phyloP scores from a whole-genome alignment of 2,797 vertebrate genomes.

The Darevskia nairensis region DNA sequence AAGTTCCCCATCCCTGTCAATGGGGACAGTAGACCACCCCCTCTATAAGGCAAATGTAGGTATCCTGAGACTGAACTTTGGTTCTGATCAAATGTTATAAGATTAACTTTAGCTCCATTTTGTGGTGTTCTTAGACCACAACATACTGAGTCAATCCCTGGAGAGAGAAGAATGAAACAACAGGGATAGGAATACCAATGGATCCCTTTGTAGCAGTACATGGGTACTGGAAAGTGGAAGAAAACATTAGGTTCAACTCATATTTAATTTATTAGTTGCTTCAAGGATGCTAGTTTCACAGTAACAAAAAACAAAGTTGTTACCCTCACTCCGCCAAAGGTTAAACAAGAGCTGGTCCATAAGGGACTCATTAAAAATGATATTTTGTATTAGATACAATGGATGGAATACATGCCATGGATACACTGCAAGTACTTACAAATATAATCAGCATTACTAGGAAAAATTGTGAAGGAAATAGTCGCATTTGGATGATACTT shows the following conservation, averaged over 20 bases:
- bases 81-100: neutral
- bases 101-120: neutral
- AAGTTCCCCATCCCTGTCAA: too few species aligned
- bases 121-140: neutral
- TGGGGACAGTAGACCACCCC: too few species aligned
- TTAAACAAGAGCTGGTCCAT: neutral
- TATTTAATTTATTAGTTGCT: neutral
- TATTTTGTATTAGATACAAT: neutral
- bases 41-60: neutral
- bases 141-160: neutral
- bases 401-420: neutral
- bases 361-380: neutral
- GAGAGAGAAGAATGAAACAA: neutral
- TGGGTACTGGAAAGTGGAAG: neutral
- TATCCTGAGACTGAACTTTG: neutral
- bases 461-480: neutral
- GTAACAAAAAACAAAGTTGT: neutral
- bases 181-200: neutral
- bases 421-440: neutral
- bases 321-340: neutral
- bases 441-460: neutral
- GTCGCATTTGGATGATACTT: neutral
- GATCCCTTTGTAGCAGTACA: neutral
- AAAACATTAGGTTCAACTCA: neutral
- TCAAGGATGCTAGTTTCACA: neutral